These are phyloP conservation scores for Dolichoris vasculosae DNA, from an alignment of 1,140 invertebrate genomes.

Conservation along the genomic window DNA sequence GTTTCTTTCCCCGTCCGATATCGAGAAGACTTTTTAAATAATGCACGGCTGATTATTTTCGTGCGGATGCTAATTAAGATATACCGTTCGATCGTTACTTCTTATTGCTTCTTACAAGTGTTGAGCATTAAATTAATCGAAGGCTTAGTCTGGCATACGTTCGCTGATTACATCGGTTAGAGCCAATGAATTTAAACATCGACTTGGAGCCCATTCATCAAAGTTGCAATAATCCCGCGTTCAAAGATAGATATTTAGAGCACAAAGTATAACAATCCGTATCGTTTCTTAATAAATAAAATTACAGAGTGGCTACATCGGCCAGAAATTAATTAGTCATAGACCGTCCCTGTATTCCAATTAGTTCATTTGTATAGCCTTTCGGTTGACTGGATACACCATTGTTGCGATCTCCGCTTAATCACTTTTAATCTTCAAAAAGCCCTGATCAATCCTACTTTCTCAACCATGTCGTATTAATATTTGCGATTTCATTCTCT, in stretches of 20 bases:
- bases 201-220: background rate
- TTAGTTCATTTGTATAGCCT: background rate
- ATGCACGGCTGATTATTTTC: no score
- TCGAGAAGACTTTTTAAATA: no score
- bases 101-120: no score
- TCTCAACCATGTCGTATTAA: background rate
- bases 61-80: no score
- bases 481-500: background rate
- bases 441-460: background rate
- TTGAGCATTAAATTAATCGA: background rate
- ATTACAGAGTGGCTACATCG: background rate
- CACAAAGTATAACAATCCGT: background rate
- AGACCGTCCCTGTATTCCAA: background rate
- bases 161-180: no score
- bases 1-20: no score
- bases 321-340: background rate
- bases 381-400: background rate
- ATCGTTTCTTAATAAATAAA: background rate
- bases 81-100: no score
- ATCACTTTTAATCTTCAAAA: conserved; percentile 4
- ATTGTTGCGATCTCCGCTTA: background rate
- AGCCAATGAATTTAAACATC: background rate
- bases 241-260: background rate
- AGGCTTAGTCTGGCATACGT: no score
- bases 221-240: background rate